phyloP scores from a whole-genome alignment of 2,113 vertebrate genomes.

The Thamnophis sirtalis region DNA sequence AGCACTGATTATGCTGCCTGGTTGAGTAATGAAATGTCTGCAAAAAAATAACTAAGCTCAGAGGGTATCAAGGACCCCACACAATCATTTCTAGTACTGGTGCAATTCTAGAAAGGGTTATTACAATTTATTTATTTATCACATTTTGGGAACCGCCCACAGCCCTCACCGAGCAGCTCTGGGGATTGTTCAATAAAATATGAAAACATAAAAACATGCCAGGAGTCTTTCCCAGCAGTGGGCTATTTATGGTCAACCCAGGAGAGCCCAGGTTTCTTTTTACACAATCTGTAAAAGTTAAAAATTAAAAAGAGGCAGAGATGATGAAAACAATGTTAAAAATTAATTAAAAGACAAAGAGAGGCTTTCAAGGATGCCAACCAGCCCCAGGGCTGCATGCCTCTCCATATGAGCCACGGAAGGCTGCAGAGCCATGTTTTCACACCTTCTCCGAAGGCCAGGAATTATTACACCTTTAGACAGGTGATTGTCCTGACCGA shows the following conservation, averaged over 20 bases:
- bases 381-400: neutral
- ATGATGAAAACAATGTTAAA: neutral
- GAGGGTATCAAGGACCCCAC: neutral
- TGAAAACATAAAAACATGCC: neutral
- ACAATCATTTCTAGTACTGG: neutral
- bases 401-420: neutral
- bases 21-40: neutral
- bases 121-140: neutral
- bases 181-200: neutral
- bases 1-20: neutral
- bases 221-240: neutral
- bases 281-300: neutral
- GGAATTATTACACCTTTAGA: neutral
- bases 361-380: neutral
- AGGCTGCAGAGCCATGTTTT: neutral
- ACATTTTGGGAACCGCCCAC: neutral
- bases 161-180: neutral
- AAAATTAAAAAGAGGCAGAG: neutral
- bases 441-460: neutral
- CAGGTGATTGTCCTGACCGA: too few species aligned
- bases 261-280: neutral
- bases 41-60: neutral
- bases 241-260: neutral
- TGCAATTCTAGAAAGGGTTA: neutral
- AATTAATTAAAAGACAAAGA: neutral